Evolutionary conservation across 2,797 vertebrate genomes (phyloP), one percentile per base, ranked within the genome.

Genomic region (Adrianichthys oophorus): DNA sequence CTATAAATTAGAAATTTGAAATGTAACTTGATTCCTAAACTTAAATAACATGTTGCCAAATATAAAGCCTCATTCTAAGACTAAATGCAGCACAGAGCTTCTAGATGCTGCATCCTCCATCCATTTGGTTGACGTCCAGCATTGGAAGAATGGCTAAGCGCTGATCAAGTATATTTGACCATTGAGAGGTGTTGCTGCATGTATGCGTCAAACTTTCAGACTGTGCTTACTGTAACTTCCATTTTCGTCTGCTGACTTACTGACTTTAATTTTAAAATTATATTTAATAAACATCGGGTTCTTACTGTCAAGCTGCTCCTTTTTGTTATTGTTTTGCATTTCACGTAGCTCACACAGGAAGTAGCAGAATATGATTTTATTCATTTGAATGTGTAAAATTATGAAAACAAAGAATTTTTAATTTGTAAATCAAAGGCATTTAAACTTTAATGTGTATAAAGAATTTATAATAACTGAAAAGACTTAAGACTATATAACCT

Each of bases 261-360:
- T 86, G 78, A 91, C 91, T 78, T 84, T 83, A 68, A 86, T 92
- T 90, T 90, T 85, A 91, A 85, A 89, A 19, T 87, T 88, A 90
- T 93, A 93, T 92, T 93, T 90, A 93, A 93, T 93, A 93, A 92
- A 92, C 88, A 90, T 90, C 87, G 87, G 79, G 83, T 91, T 92
- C 89, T 90, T 88, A 88, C 80, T 88, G 90, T 88, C 87, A 66
- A 65, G 46, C 43, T 51, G 67, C 32, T 26, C 70, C 24, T 4
- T 37, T 7, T 63, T 17, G 8, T 48, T 53, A 61, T 40, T n/a
- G 29, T 46, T 46, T 17, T 45, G 19, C 18, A 19, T 19, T 46
- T 17, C 12, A 10, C 14, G 10, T 14, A 17, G 13, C 14, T 14
- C 3, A 37, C 2, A 37, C 32, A 13, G 32, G 10, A 37, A 37